A percentile compares a stretch with the other conserved stretches of the same genome.
Conservation (phyloP, 2,113 vertebrate species). For the Vimba vimba region DNA sequence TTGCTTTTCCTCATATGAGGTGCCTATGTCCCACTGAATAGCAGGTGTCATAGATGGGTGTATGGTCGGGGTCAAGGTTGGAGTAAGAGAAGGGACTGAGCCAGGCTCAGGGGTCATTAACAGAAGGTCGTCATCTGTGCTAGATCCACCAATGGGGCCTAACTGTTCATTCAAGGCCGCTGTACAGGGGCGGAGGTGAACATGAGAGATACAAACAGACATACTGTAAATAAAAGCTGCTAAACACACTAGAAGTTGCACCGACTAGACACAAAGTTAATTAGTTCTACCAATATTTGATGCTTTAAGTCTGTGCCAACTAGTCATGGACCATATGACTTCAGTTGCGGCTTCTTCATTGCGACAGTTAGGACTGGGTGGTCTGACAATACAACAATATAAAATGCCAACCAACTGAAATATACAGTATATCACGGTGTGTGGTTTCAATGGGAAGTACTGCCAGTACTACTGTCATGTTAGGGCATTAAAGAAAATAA, state of each 20-base stretch:
- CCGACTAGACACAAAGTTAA: neutral
- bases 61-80: neutral
- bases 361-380: neutral
- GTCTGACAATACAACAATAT: neutral
- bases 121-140: constrained; percentile 64
- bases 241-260: neutral
- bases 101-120: constrained; percentile 57
- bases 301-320: neutral
- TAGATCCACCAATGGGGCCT: constrained; percentile 45
- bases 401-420: too few species aligned
- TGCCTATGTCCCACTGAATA: constrained; percentile 49
- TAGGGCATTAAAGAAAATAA: too few species aligned
- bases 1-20: constrained; percentile 27
- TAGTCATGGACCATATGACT: neutral
- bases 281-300: neutral
- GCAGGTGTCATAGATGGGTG: neutral
- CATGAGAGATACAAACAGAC: constrained; percentile 15
- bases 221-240: neutral
- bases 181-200: constrained; percentile 2
- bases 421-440: too few species aligned
- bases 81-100: constrained; percentile 22
- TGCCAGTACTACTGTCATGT: too few species aligned
- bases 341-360: neutral
- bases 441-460: too few species aligned
- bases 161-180: constrained; percentile 58